phyloP scores from a whole-genome alignment of 2,888 invertebrate genomes.

The Anarsia innoxiella region DNA sequence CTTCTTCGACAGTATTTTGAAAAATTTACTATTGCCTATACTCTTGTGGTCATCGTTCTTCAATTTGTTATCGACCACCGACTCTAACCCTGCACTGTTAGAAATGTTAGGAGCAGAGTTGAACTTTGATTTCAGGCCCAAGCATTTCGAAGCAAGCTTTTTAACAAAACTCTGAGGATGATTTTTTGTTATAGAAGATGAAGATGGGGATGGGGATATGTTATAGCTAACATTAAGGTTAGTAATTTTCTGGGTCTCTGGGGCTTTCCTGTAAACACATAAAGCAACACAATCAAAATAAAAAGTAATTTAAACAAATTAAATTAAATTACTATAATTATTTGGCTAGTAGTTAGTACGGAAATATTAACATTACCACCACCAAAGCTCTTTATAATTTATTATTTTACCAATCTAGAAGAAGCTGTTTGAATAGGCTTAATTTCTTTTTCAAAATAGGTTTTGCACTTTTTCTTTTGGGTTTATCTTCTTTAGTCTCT shows the following conservation, averaged over 20 bases:
- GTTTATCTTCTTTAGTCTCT: background rate
- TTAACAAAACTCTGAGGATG: conserved; percentile 67
- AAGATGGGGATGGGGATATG: conserved; percentile 61
- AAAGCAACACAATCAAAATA: conserved; percentile 50
- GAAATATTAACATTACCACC: conserved; percentile 25
- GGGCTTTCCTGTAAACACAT: conserved; percentile 70
- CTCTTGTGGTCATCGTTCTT: conserved; percentile 46
- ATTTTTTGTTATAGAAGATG: conserved; percentile 62
- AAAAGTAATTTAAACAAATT: conserved; percentile 32
- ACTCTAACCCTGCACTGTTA: conserved; percentile 46
- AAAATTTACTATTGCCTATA: conserved; percentile 70
- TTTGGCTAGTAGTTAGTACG: no score
- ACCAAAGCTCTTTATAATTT: conserved; percentile 20
- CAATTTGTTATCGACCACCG: conserved; percentile 47
- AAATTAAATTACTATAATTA: conserved; percentile 16
- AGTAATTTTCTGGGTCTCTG: conserved; percentile 67
- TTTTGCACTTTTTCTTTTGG: conserved; percentile 9
- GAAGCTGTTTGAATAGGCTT: conserved; percentile 35
- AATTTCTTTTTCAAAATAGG: conserved; percentile 37
- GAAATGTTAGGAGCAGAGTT: conserved; percentile 70
- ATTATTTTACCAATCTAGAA: conserved; percentile 33
- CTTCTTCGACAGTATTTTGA: conserved; percentile 59
- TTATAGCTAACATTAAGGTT: conserved; percentile 60
- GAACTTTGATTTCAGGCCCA: conserved; percentile 67
- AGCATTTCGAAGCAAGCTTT: conserved; percentile 72